A percentile compares a stretch with the other conserved stretches of the same genome.
Conservation (phyloP, 2,797 vertebrate genomes). For the Cichlasoma orientale region DNA sequence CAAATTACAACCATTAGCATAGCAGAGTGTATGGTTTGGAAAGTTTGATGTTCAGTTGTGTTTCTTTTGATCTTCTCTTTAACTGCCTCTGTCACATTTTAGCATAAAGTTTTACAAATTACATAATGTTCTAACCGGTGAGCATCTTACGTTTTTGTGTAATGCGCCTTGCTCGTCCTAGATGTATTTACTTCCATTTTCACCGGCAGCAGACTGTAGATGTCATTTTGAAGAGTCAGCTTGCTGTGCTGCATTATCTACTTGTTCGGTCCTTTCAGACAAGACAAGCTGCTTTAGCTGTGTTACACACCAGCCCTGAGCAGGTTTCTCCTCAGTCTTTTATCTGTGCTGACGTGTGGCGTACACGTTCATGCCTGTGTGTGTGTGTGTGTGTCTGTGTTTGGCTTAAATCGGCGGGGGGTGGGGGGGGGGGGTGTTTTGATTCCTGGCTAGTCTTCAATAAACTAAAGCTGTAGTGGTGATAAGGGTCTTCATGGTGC, state of each 20-base stretch:
- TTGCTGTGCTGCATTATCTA: slow-evolving; percentile 5
- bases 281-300: slow-evolving; percentile 38
- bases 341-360: slow-evolving; percentile 69
- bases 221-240: slow-evolving; percentile 9
- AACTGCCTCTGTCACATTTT: slow-evolving; percentile 4
- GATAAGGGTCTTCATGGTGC: slow-evolving; percentile 61
- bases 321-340: slow-evolving; percentile 42
- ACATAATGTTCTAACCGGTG: background rate
- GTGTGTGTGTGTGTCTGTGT: slow-evolving; percentile 21
- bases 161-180: background rate
- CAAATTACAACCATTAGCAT: slow-evolving; percentile 54
- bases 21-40: slow-evolving; percentile 10
- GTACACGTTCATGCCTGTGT: slow-evolving; percentile 32
- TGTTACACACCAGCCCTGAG: slow-evolving; percentile 25
- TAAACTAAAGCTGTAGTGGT: slow-evolving; percentile 52
- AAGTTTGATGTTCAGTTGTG: slow-evolving; percentile 27
- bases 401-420: background rate
- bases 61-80: slow-evolving; percentile 35
- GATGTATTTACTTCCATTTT: slow-evolving; percentile 3
- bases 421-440: slow-evolving; percentile 32
- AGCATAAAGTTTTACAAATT: slow-evolving; percentile 7
- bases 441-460: slow-evolving; percentile 68
- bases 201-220: background rate
- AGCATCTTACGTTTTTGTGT: background rate
- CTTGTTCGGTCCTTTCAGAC: slow-evolving; percentile 28